These are phyloP conservation scores for Sacculina carcini DNA, from an alignment of 2,888 invertebrate species.

Conservation along the genomic window DNA sequence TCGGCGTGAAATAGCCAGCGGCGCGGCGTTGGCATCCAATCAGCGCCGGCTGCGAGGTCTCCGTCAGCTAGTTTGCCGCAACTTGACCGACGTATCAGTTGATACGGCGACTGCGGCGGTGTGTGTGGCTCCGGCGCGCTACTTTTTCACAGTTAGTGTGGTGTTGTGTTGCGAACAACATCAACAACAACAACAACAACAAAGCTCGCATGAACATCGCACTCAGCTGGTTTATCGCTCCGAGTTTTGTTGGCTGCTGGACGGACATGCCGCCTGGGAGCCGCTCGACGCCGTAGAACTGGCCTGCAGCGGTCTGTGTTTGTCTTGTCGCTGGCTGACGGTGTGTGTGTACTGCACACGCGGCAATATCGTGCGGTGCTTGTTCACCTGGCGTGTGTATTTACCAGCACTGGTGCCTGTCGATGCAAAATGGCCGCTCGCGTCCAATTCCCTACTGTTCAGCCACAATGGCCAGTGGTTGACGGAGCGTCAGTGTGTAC, in stretches of 20 bases:
- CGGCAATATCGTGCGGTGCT: not conserved
- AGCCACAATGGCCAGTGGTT: not conserved
- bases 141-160: not conserved
- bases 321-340: not conserved
- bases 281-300: not conserved
- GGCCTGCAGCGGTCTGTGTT: too few species aligned
- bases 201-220: too few species aligned
- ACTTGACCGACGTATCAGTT: not conserved
- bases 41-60: not conserved
- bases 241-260: too few species aligned
- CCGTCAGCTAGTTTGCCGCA: not conserved
- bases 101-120: not conserved
- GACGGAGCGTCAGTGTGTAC: not conserved
- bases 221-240: too few species aligned
- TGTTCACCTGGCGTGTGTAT: constrained; percentile 4
- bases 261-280: not conserved
- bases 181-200: too few species aligned
- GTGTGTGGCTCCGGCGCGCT: not conserved
- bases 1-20: too few species aligned
- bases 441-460: constrained; percentile 7
- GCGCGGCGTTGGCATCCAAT: not conserved
- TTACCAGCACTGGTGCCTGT: constrained; percentile 6
- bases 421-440: not conserved
- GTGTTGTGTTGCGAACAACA: too few species aligned
- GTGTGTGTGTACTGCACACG: not conserved